Conservation (phyloP, 2,888 invertebrate genomes). For the Acheta domesticus region DNA sequence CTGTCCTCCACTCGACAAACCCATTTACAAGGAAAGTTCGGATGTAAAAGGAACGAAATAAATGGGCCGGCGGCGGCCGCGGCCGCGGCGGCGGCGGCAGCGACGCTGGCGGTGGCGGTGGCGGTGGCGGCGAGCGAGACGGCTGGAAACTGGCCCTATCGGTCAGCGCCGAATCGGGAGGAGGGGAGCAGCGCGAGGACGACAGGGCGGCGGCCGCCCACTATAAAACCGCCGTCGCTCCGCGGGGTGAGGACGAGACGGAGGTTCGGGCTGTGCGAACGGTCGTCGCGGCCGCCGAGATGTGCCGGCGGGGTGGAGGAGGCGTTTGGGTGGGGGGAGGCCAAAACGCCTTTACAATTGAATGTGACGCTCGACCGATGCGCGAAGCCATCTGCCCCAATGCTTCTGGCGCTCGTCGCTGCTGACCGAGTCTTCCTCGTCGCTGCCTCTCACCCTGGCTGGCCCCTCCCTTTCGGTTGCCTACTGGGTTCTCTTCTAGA, state of each 20-base stretch:
- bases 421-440: too few relatives aligned
- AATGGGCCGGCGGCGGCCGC: background rate
- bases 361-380: background rate
- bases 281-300: too few relatives aligned
- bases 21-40: constrained; percentile 10
- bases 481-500: too few relatives aligned
- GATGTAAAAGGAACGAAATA: constrained; percentile 10
- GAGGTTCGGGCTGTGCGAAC: too few relatives aligned
- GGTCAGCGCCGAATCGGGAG: background rate
- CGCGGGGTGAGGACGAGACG: background rate
- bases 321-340: background rate
- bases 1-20: background rate
- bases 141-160: constrained; percentile 18
- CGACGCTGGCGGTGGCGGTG: too few relatives aligned
- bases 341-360: background rate
- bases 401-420: too few relatives aligned
- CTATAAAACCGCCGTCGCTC: background rate
- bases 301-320: background rate
- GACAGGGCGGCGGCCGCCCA: too few relatives aligned
- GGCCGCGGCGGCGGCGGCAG: too few relatives aligned
- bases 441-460: too few relatives aligned
- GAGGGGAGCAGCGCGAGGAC: background rate
- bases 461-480: too few relatives aligned
- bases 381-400: too few relatives aligned
- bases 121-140: background rate